phyloP scores from a whole-genome alignment of 2,797 vertebrate genomes.

The Pseudomugil tenellus region DNA sequence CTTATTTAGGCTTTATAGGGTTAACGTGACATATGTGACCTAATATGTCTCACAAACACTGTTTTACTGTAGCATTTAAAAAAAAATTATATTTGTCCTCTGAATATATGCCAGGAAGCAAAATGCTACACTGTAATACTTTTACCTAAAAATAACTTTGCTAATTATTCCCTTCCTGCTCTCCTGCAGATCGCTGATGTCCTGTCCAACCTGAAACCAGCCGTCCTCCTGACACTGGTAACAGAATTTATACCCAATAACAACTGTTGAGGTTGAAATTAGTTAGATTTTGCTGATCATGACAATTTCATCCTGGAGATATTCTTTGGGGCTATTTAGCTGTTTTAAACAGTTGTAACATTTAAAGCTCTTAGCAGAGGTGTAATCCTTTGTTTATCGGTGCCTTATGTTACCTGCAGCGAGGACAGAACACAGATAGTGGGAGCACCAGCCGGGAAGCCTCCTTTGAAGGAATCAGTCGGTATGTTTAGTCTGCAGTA shows the following conservation, averaged over 20 bases:
- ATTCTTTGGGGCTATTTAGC: background rate
- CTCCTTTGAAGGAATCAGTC: conserved; percentile 92
- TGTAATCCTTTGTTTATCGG: background rate
- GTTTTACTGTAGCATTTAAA: too few relatives aligned
- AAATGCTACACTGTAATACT: background rate
- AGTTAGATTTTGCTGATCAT: too few relatives aligned
- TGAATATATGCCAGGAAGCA: background rate
- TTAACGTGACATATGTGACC: too few relatives aligned
- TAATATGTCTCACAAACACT: too few relatives aligned
- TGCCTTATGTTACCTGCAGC: conserved; percentile 70
- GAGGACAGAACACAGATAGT: conserved; percentile 91
- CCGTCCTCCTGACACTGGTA: conserved; percentile 92
- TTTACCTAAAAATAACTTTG: conserved; percentile 11
- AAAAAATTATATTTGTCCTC: background rate
- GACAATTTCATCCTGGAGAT: too few relatives aligned
- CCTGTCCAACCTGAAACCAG: conserved; percentile 82
- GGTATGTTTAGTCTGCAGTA: conserved; percentile 81
- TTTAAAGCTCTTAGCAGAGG: conserved; percentile 9
- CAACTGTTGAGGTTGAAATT: too few relatives aligned
- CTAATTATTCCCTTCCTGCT: conserved; percentile 34
- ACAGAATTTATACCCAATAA: background rate
- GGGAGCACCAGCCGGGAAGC: conserved; percentile 89
- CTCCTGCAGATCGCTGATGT: conserved; percentile 83
- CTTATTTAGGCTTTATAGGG: too few relatives aligned
- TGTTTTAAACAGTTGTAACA: background rate